A percentile compares a stretch with the other conserved stretches of the same genome.
Evolutionary conservation across 2,797 vertebrate genomes (phyloP).

Genomic region (Chelon auratus): DNA sequence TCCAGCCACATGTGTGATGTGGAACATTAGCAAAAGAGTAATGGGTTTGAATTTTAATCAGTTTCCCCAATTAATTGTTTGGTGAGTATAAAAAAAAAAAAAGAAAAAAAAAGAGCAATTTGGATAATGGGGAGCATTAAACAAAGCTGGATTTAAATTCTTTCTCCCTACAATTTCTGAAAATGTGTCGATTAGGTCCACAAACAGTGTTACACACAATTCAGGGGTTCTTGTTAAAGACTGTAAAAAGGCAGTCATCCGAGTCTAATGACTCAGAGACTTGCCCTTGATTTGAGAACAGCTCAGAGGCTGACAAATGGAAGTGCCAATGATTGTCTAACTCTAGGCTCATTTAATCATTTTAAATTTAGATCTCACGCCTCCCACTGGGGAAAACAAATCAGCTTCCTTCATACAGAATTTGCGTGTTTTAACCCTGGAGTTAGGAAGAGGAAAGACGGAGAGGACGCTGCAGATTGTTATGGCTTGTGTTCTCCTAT

Average conservation of each 20-base stretch:
- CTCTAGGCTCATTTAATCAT: slow-evolving; percentile 79
- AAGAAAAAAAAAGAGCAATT: slow-evolving; percentile 7
- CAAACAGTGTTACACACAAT: slow-evolving; percentile 25
- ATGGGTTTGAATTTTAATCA: slow-evolving; percentile 26
- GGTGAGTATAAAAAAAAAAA: slow-evolving; percentile 15
- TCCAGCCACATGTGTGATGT: slow-evolving; percentile 19
- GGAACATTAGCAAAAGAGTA: slow-evolving; percentile 12
- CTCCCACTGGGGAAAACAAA: slow-evolving; percentile 77
- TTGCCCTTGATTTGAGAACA: slow-evolving; percentile 79
- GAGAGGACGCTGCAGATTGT: slow-evolving; percentile 27
- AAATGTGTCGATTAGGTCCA: slow-evolving; percentile 34
- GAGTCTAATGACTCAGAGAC: slow-evolving; percentile 72
- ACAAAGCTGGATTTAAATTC: slow-evolving; percentile 23
- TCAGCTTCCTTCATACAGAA: slow-evolving; percentile 66
- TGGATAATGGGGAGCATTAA: slow-evolving; percentile 20
- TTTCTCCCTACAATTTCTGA: slow-evolving; percentile 10
- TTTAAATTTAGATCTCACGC: slow-evolving; percentile 80
- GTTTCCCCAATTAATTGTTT: slow-evolving; percentile 8
- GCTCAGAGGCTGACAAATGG: slow-evolving; percentile 74
- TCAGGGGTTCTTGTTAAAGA: slow-evolving; percentile 49
- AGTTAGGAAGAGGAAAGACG: slow-evolving; percentile 43
- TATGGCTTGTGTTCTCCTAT: slow-evolving; percentile 42
- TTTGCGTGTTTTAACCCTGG: slow-evolving; percentile 72
- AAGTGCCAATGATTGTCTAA: slow-evolving; percentile 77
- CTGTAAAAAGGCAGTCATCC: slow-evolving; percentile 64